phyloP scores from a whole-genome alignment of 2,888 invertebrate species.

The Thymelicus sylvestris region DNA sequence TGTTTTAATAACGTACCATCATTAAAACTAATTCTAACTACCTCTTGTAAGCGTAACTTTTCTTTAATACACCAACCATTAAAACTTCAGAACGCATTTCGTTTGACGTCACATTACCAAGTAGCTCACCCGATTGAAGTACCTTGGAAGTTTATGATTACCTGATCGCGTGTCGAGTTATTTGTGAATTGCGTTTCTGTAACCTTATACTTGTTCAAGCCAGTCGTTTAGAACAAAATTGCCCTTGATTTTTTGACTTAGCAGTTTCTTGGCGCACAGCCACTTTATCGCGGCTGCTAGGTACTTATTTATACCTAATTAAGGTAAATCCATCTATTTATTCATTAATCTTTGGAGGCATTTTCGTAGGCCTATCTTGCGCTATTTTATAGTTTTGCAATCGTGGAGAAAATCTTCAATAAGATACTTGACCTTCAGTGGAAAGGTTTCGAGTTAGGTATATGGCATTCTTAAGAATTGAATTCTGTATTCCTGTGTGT shows the following conservation, averaged over 20 bases:
- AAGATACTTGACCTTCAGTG: too few species aligned
- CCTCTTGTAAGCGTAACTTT: constrained; percentile 10
- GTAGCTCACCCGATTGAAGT: constrained; percentile 13
- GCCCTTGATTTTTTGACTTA: constrained; percentile 31
- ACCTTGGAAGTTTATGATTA: constrained; percentile 33
- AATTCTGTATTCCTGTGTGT: too few species aligned
- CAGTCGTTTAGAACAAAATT: constrained; percentile 34
- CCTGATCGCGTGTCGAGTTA: constrained; percentile 35
- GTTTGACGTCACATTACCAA: constrained; percentile 20
- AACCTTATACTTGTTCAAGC: constrained; percentile 12
- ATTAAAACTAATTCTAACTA: not conserved
- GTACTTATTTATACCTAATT: not conserved
- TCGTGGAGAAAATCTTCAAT: too few species aligned
- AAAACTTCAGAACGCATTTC: constrained; percentile 18
- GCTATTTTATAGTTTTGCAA: too few species aligned
- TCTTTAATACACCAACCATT: constrained; percentile 1
- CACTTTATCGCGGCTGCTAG: not conserved
- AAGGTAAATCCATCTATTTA: not conserved
- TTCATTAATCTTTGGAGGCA: not conserved
- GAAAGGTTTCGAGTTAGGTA: too few species aligned
- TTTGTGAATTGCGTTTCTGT: constrained; percentile 29
- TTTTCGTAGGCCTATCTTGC: not conserved
- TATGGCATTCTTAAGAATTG: too few species aligned
- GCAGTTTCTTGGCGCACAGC: constrained; percentile 5
- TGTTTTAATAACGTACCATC: not conserved